Conservation (phyloP, 2,888 invertebrate genomes). For the Synergus itoensis region DNA sequence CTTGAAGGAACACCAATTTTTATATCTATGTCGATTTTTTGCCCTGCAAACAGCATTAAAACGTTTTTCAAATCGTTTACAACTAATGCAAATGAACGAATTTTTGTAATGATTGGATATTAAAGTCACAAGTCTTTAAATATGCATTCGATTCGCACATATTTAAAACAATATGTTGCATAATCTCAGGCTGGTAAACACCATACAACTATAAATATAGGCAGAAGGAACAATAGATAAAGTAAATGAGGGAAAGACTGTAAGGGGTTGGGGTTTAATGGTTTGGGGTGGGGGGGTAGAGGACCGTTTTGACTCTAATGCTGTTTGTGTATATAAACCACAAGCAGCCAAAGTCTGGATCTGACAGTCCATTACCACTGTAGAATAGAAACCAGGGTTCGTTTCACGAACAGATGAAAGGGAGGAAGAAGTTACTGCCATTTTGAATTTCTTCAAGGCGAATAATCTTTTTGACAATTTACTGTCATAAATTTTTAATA, state of each 20-base stretch:
- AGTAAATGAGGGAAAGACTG: neutral
- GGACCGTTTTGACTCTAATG: slow-evolving; percentile 58
- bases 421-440: slow-evolving; percentile 39
- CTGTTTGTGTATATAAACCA: slow-evolving; percentile 72
- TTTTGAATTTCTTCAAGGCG: neutral
- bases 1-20: no score
- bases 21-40: no score
- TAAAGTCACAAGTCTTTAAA: no score
- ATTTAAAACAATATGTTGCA: no score
- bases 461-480: neutral
- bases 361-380: slow-evolving; percentile 78
- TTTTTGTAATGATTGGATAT: no score
- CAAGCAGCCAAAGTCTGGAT: slow-evolving; percentile 71
- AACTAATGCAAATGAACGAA: no score
- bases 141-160: no score
- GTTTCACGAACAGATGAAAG: slow-evolving; percentile 49
- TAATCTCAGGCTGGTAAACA: neutral
- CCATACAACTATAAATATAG: neutral
- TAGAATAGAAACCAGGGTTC: slow-evolving; percentile 64
- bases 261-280: no score
- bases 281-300: slow-evolving; percentile 16
- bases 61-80: no score
- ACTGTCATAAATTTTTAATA: neutral
- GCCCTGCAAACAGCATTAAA: no score
- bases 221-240: neutral